Base-by-base conservation (phyloP, 2,888 invertebrate genomes). In the Oscheius sp. region DNA sequence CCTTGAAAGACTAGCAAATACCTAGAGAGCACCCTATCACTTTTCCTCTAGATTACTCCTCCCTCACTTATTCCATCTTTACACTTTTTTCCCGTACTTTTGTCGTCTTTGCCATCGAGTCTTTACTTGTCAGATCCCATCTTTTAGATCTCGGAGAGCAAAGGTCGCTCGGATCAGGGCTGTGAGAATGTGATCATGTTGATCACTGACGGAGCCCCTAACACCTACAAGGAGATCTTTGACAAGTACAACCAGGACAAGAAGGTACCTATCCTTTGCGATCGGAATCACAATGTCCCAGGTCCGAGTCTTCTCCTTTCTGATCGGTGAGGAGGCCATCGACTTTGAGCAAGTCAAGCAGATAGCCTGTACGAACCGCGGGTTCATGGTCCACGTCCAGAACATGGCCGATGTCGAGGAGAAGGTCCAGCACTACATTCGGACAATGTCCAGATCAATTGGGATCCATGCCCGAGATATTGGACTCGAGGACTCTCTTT, bases 131-230 rank as follows among this genome's bases (percentile, higher is more conserved):
- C 21, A 50, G 7, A 58, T 32, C 58, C 35, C 5, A 33, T 33
- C 37, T 50, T 59, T 59, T 59, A 59, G 59, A 70, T 70, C 32
- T 59, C 58, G 29, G 55, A 53, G 50, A 53, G 53, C 47, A 74
- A 68, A 13, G 68, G 59, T 60, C 58, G 78, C 71, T 55, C 78
- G 71, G 76, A 80, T n/a, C 75, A 81, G 74, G 85, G 96, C 89
- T 99, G 99, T 89, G 99, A 99, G 91, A 94, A 96, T 91, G 97
- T 96, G 47, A 97, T 99, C 87, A 97, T 99, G 97, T 91, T 99
- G 84, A 93, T 99, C 84, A 97, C 98, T n/a, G 99, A 99, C 90
- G 98, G 98, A 35, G 96, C 97, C 21, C 96, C 97, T 59, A 94
- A 95, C 89, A 95, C 94, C 89, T 96, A 94, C 91, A 94, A 95